phyloP scores from a whole-genome alignment of 2,797 vertebrate genomes.

The Pelodytes ibericus region DNA sequence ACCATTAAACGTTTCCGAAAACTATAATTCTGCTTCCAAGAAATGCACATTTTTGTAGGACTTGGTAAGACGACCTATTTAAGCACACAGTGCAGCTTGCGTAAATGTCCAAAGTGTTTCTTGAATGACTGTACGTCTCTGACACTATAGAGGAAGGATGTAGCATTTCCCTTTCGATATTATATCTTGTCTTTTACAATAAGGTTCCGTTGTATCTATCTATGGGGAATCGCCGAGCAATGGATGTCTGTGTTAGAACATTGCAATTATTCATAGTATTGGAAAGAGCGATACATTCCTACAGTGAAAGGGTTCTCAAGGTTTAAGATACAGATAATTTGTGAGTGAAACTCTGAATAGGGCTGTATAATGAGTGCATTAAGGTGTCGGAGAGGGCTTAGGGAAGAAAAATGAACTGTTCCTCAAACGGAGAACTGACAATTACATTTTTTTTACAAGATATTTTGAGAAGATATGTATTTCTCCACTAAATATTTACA shows the following conservation, averaged over 20 bases:
- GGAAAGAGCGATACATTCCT: not conserved
- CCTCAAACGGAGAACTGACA: slow-evolving; percentile 12
- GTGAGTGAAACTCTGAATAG: slow-evolving; percentile 11
- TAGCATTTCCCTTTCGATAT: not conserved
- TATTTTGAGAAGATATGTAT: not conserved
- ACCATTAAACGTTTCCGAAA: too few relatives aligned
- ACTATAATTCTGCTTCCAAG: too few relatives aligned
- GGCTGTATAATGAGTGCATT: slow-evolving; percentile 32
- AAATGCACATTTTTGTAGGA: too few relatives aligned
- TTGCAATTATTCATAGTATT: not conserved
- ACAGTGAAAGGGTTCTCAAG: not conserved
- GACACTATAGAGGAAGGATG: too few relatives aligned
- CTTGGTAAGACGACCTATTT: too few relatives aligned
- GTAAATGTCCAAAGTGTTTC: too few relatives aligned
- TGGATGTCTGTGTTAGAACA: not conserved
- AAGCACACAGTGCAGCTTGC: too few relatives aligned
- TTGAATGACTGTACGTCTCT: too few relatives aligned
- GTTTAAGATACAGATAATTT: slow-evolving; percentile 23
- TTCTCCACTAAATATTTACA: too few relatives aligned
- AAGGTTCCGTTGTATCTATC: too few relatives aligned
- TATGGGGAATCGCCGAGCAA: not conserved
- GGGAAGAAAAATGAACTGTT: slow-evolving; percentile 23
- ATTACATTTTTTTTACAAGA: not conserved
- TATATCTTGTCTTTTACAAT: slow-evolving; percentile 21
- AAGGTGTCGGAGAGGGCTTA: slow-evolving; percentile 25